Evolutionary conservation across 2,888 invertebrate species (phyloP).

Genomic region (Ectemnius lituratus): DNA sequence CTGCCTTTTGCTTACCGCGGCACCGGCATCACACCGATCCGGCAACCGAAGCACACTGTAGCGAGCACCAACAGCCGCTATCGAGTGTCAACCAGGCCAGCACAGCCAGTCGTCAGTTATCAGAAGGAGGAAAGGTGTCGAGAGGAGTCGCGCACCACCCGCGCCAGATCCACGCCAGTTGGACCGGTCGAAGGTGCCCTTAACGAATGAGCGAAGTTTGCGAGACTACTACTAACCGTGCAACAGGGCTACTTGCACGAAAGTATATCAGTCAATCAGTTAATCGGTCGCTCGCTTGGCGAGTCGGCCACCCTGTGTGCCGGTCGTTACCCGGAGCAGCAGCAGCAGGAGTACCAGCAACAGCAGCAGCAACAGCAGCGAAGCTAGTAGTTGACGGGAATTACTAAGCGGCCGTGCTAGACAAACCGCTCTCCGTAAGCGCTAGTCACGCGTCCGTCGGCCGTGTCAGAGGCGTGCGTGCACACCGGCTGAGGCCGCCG

Average conservation of each 20-base stretch:
- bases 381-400: no score
- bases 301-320: no score
- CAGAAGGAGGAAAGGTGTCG: background rate
- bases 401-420: no score
- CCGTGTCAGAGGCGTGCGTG: slow-evolving; percentile 40
- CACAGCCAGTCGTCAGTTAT: background rate
- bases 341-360: no score
- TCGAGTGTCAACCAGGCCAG: background rate
- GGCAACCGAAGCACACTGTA: background rate
- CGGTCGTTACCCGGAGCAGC: no score
- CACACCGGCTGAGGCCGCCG: slow-evolving; percentile 39
- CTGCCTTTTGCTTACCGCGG: slow-evolving; percentile 34
- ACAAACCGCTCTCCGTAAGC: background rate
- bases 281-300: slow-evolving; percentile 30
- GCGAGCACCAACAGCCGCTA: background rate
- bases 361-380: no score
- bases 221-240: slow-evolving; percentile 8
- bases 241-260: no score
- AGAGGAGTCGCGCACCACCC: background rate
- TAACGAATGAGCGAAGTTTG: slow-evolving; percentile 10
- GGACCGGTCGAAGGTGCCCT: slow-evolving; percentile 7
- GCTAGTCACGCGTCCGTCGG: slow-evolving; percentile 20
- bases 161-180: background rate
- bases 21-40: background rate
- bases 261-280: slow-evolving; percentile 39